Percentiles rank a stretch among this genome's conserved stretches.
phyloP scores from a whole-genome alignment of 2,113 vertebrate genomes.

The Cacatua alba region DNA sequence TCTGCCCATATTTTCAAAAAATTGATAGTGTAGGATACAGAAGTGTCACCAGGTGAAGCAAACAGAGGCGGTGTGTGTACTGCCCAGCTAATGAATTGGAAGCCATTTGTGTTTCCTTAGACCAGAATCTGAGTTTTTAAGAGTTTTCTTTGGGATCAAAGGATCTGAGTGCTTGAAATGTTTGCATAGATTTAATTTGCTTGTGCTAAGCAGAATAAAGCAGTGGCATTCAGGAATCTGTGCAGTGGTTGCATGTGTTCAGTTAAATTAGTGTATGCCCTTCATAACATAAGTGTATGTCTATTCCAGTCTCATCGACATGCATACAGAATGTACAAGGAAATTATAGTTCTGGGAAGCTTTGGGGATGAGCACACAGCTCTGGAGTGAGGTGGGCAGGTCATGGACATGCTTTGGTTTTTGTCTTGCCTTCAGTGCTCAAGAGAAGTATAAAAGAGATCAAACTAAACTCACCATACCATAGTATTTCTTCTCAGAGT shows the following conservation, averaged over 20 bases:
- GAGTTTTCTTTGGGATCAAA: not conserved
- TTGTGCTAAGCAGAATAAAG: not conserved
- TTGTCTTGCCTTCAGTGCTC: not conserved
- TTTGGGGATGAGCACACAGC: not conserved
- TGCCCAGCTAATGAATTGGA: not conserved
- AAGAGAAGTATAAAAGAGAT: not conserved
- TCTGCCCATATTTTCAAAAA: not conserved
- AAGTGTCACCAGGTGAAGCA: not conserved
- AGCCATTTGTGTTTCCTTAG: not conserved
- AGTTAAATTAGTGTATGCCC: fast-evolving
- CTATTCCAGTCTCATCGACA: fast-evolving
- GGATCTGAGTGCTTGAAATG: not conserved
- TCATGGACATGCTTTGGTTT: not conserved
- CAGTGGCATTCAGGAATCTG: not conserved
- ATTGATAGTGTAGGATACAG: not conserved
- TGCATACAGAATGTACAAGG: not conserved
- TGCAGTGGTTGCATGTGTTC: not conserved
- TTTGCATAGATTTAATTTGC: not conserved
- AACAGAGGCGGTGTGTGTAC: fast-evolving
- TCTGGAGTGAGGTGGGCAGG: not conserved
- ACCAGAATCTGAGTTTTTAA: not conserved
- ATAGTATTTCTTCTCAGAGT: not conserved
- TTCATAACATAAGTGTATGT: not conserved
- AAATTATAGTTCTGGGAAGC: not conserved
- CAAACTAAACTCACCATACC: not conserved